Percentiles rank a stretch among this genome's conserved stretches.
Evolutionary conservation across 2,113 vertebrate species (phyloP).

Genomic region (Accipiter cooperii): DNA sequence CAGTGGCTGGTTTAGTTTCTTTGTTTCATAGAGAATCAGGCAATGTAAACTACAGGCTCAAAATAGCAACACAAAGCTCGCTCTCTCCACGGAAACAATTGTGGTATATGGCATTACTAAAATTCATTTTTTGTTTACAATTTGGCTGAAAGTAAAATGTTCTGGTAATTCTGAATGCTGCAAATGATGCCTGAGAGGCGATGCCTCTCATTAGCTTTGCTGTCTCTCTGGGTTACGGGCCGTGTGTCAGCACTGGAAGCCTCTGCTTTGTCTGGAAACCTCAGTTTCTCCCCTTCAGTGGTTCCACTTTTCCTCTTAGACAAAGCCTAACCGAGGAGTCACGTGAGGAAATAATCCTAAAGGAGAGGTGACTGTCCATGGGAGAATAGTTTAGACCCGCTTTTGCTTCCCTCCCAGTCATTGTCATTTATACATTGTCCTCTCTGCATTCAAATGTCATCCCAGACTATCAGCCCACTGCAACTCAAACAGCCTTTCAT

Average conservation of each 20-base stretch:
- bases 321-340: constrained; percentile 59
- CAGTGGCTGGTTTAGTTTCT: background rate
- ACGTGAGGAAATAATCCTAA: constrained; percentile 57
- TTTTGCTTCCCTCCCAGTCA: constrained; percentile 49
- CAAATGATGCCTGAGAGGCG: background rate
- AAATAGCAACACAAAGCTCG: constrained; percentile 1
- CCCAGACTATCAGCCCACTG: constrained; percentile 63
- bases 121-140: constrained; percentile 17
- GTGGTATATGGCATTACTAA: background rate
- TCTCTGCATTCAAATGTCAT: constrained; percentile 72
- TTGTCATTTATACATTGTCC: constrained; percentile 71
- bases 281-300: constrained; percentile 49
- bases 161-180: background rate
- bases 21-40: background rate
- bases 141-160: background rate
- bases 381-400: constrained; percentile 41
- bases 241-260: constrained; percentile 19
- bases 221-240: constrained; percentile 48
- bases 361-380: constrained; percentile 42
- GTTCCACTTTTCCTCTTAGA: constrained; percentile 54
- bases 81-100: background rate
- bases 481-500: constrained; percentile 72
- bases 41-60: constrained; percentile 22
- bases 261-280: constrained; percentile 56
- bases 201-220: constrained; percentile 36